These are phyloP conservation scores for Chirona hameri DNA, from an alignment of 2,888 invertebrate species.

Conservation along the genomic window DNA sequence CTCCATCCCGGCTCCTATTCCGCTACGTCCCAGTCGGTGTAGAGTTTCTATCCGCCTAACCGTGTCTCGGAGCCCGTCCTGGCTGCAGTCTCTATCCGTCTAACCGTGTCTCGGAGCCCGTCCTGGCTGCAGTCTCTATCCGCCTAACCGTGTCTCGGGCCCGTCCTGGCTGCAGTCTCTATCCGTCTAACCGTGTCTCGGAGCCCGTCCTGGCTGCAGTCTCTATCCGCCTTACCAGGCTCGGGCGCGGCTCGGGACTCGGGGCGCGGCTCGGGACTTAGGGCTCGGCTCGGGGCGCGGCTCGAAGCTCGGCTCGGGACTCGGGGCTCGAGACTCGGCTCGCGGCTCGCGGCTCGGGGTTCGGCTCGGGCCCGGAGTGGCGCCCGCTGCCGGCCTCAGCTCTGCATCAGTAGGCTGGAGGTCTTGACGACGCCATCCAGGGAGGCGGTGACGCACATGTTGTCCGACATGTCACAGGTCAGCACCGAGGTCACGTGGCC, in stretches of 20 bases:
- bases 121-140: not conserved
- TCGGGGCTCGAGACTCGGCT: too few relatives aligned
- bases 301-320: too few relatives aligned
- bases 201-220: not conserved
- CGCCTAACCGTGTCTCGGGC: not conserved
- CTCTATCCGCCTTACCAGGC: not conserved
- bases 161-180: not conserved
- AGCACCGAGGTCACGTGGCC: slow-evolving; percentile 54
- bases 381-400: not conserved
- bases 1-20: too few relatives aligned
- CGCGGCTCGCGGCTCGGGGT: too few relatives aligned
- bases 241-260: not conserved
- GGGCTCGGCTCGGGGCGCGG: too few relatives aligned
- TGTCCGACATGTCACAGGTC: slow-evolving; percentile 58
- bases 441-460: slow-evolving; percentile 57
- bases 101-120: not conserved
- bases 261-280: too few relatives aligned
- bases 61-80: not conserved
- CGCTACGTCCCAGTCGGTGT: too few relatives aligned
- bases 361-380: not conserved
- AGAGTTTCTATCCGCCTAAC: too few relatives aligned
- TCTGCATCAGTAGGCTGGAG: slow-evolving; percentile 51
- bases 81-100: not conserved
- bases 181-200: not conserved
- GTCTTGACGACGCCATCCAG: slow-evolving; percentile 58